Percentiles rank a stretch among this genome's conserved stretches.
phyloP scores from a whole-genome alignment of 2,888 invertebrate genomes.

The Crossocerus cetratus region DNA sequence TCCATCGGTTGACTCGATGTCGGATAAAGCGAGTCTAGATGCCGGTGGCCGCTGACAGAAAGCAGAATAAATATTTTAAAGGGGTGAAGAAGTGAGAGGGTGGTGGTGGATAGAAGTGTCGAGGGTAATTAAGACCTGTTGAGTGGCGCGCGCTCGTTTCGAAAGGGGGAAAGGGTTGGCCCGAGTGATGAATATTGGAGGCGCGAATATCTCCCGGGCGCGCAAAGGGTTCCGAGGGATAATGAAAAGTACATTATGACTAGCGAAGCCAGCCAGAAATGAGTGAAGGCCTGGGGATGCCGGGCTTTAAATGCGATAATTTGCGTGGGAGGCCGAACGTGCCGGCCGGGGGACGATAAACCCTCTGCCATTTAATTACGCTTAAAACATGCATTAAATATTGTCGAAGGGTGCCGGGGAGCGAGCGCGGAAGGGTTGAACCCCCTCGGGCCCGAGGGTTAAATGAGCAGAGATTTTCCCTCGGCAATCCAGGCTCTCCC shows the following conservation, averaged over 20 bases:
- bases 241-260: slow-evolving; percentile 75
- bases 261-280: slow-evolving; percentile 47
- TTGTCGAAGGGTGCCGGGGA: slow-evolving; percentile 73
- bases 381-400: slow-evolving; percentile 76
- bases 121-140: slow-evolving; percentile 73
- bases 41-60: not conserved
- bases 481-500: slow-evolving; percentile 36
- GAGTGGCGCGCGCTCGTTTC: slow-evolving; percentile 60
- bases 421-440: slow-evolving; percentile 65
- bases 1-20: not conserved
- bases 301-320: slow-evolving; percentile 74
- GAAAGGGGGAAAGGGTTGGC: slow-evolving; percentile 65
- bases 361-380: slow-evolving; percentile 76
- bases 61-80: slow-evolving; percentile 1
- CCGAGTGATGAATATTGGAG: slow-evolving; percentile 73
- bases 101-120: slow-evolving; percentile 30
- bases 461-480: slow-evolving; percentile 68
- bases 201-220: slow-evolving; percentile 63
- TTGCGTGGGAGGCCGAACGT: slow-evolving; percentile 72
- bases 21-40: not conserved
- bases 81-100: slow-evolving; percentile 24
- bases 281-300: slow-evolving; percentile 33
- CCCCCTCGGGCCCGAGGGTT: slow-evolving; percentile 62
- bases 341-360: slow-evolving; percentile 63
- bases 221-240: slow-evolving; percentile 66